Conservation (phyloP, 2,113 vertebrate genomes). For the Agapornis roseicollis region DNA sequence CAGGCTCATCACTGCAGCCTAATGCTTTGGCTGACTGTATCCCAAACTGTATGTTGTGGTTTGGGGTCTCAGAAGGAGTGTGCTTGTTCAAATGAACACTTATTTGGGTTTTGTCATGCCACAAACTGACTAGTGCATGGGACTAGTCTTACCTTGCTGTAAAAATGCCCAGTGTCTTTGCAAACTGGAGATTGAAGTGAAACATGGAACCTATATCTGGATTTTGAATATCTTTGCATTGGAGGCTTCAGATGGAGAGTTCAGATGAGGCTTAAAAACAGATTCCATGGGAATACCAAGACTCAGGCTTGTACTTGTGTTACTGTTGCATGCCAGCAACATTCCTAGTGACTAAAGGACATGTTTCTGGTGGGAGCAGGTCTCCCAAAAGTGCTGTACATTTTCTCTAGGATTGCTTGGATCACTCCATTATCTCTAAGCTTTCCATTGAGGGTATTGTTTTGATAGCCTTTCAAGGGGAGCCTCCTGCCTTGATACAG, state of each 20-base stretch:
- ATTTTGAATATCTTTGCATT: not conserved
- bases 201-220: not conserved
- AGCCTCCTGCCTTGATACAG: not conserved
- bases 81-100: not conserved
- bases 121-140: not conserved
- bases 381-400: not conserved
- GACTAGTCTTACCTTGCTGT: not conserved
- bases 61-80: not conserved
- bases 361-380: not conserved
- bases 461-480: not conserved
- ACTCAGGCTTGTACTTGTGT: accelerated
- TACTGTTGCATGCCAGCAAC: not conserved
- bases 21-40: not conserved
- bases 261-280: not conserved
- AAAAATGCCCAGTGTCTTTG: not conserved
- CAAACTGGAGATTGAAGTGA: not conserved
- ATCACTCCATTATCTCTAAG: not conserved
- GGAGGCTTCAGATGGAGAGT: not conserved
- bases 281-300: not conserved
- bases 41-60: not conserved
- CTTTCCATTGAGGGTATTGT: not conserved
- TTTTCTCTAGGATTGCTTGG: no score
- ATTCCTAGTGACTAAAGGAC: not conserved
- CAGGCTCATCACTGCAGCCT: not conserved
- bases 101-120: not conserved